Conservation (phyloP, 2,888 invertebrate genomes). For the Xanthostigma xanthostigma region DNA sequence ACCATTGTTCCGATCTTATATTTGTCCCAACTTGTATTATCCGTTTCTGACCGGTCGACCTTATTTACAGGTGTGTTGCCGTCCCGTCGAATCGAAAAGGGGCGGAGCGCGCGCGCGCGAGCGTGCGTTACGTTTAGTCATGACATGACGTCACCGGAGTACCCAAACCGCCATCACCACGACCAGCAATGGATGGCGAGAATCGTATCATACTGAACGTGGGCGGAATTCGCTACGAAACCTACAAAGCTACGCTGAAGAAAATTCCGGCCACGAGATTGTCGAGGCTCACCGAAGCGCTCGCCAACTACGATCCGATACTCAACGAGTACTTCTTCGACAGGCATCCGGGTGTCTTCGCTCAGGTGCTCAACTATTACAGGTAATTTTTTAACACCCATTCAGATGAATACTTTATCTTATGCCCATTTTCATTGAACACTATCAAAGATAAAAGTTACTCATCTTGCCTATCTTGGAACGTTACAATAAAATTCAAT, state of each 20-base stretch:
- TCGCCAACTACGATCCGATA: slow-evolving; percentile 80
- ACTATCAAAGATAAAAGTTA: no score
- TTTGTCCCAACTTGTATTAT: no score
- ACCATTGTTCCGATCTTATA: no score
- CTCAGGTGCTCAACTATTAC: slow-evolving; percentile 79
- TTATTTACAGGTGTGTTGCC: no score
- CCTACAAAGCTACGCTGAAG: slow-evolving; percentile 68
- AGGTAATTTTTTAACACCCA: slow-evolving; percentile 34
- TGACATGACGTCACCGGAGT: not conserved
- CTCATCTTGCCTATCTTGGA: no score
- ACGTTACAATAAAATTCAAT: no score
- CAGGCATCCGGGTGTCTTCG: slow-evolving; percentile 79
- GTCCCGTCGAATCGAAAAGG: slow-evolving; percentile 23
- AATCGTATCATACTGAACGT: slow-evolving; percentile 89
- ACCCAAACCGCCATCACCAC: not conserved
- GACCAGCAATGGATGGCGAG: slow-evolving; percentile 62
- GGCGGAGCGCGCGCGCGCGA: slow-evolving; percentile 17
- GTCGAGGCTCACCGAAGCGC: slow-evolving; percentile 66
- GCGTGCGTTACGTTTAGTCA: no score
- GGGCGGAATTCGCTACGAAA: slow-evolving; percentile 71
- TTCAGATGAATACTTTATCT: no score
- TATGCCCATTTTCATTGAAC: no score
- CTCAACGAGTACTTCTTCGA: slow-evolving; percentile 81
- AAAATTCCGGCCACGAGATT: slow-evolving; percentile 80
- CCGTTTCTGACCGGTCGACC: no score